Evolutionary conservation across 2,113 vertebrate species (phyloP).

Genomic region (Muntiacus reevesi): DNA sequence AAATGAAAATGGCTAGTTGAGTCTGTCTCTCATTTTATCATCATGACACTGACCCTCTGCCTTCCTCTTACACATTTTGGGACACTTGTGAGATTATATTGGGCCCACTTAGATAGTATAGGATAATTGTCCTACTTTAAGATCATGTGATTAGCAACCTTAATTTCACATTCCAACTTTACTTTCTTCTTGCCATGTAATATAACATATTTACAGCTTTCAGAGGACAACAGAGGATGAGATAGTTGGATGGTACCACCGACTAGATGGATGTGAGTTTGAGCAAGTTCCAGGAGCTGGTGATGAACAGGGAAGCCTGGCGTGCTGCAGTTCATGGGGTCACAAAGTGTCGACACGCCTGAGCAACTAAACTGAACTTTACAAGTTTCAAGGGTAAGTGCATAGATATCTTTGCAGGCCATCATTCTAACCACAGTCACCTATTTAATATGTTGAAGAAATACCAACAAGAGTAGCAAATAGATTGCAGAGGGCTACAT

Average conservation of each 20-base stretch:
- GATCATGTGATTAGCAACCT: neutral
- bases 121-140: neutral
- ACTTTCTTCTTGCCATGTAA: neutral
- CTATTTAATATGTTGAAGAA: neutral
- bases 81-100: neutral
- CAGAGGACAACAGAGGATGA: neutral
- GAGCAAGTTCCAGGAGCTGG: neutral
- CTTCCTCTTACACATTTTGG: neutral
- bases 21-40: neutral
- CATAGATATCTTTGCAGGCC: no score
- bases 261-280: neutral
- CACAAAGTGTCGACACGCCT: neutral
- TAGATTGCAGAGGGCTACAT: constrained; percentile 45
- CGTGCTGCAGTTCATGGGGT: neutral
- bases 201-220: neutral
- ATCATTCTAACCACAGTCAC: neutral
- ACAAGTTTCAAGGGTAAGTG: neutral
- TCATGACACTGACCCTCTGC: neutral
- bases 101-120: neutral
- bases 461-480: constrained; percentile 2
- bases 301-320: neutral
- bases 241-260: neutral
- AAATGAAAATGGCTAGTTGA: neutral
- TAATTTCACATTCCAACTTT: neutral
- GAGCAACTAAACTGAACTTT: neutral